phyloP scores from a whole-genome alignment of 2,888 invertebrate species.

The Calliopum simillimum region DNA sequence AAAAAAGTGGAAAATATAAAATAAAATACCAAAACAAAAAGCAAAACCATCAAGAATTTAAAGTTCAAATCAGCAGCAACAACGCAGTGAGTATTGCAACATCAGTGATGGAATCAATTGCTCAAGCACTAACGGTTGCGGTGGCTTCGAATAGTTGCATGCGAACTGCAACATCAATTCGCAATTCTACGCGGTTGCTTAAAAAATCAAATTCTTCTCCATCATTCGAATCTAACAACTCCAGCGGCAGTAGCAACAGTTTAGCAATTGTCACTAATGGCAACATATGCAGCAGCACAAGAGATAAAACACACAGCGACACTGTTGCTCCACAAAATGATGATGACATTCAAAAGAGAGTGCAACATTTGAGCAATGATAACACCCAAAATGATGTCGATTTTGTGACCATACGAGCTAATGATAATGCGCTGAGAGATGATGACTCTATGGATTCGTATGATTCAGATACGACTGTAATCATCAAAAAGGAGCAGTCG shows the following conservation, averaged over 20 bases:
- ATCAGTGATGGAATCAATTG: constrained; percentile 27
- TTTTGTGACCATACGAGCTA: constrained; percentile 1
- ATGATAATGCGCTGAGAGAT: background rate
- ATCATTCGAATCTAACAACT: constrained; percentile 43
- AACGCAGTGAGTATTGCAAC: constrained; percentile 37
- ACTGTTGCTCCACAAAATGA: background rate
- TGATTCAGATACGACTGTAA: background rate
- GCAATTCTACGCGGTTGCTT: constrained; percentile 22
- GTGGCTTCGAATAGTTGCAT: constrained; percentile 11
- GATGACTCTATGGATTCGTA: background rate
- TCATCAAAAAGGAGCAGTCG: constrained; percentile 16
- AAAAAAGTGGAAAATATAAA: constrained; percentile 43
- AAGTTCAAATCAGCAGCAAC: constrained; percentile 32
- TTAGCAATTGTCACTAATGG: background rate
- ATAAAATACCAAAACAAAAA: constrained; percentile 7
- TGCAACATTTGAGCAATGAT: background rate
- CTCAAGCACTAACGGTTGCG: background rate
- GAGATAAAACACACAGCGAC: no score
- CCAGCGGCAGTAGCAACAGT: background rate
- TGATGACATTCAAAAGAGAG: background rate
- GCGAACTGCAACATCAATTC: constrained; percentile 33
- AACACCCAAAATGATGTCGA: constrained; percentile 27
- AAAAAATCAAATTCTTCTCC: constrained; percentile 57
- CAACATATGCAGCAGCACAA: no score
- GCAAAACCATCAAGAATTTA: constrained; percentile 39